Evolutionary conservation across 2,797 vertebrate genomes (phyloP).

Genomic region (Mus caroli): DNA sequence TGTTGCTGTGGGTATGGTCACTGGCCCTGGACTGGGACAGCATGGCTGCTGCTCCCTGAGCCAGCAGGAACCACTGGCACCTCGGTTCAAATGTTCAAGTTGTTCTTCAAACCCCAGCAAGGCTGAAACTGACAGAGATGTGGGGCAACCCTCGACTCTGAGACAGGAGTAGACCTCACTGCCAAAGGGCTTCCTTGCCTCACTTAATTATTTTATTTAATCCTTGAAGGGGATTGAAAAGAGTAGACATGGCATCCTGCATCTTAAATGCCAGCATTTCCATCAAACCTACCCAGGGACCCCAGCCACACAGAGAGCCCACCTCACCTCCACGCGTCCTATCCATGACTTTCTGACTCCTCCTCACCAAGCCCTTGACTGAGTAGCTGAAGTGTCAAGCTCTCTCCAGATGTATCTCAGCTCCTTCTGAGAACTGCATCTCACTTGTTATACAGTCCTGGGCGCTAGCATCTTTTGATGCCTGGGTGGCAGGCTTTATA

Average conservation of each 20-base stretch:
- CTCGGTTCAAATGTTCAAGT: neutral
- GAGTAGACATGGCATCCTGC: neutral
- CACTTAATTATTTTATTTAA: slow-evolving; percentile 26
- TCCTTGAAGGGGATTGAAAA: slow-evolving; percentile 23
- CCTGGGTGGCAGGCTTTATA: neutral
- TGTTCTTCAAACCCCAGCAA: neutral
- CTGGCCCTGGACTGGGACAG: rapidly evolving
- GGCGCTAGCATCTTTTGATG: neutral
- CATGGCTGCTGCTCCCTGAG: neutral
- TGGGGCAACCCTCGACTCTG: neutral
- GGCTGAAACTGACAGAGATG: neutral
- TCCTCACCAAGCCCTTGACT: neutral
- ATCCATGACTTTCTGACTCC: neutral
- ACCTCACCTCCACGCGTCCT: neutral
- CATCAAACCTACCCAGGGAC: neutral
- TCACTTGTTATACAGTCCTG: neutral
- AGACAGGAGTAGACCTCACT: neutral
- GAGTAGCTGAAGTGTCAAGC: neutral
- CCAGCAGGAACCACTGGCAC: neutral
- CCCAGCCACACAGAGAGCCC: too few relatives aligned
- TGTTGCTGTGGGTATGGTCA: neutral
- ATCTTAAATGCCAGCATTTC: slow-evolving; percentile 38
- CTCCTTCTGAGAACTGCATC: neutral
- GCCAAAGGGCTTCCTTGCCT: neutral
- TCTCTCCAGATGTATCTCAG: neutral